phyloP scores from a whole-genome alignment of 2,888 invertebrate species.

The Sclerodermus sp. region DNA sequence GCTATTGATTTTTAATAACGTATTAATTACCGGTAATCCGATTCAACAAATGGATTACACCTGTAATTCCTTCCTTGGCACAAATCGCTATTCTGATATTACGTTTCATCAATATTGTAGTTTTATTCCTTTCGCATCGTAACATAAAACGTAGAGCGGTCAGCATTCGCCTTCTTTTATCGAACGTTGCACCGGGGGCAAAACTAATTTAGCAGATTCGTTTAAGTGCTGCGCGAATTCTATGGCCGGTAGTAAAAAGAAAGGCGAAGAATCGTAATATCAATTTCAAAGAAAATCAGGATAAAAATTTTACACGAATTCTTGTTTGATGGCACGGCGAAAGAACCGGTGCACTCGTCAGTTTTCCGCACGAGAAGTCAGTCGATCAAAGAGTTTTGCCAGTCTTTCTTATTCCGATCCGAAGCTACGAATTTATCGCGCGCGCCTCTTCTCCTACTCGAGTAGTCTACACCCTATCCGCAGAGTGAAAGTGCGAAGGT shows the following conservation, averaged over 20 bases:
- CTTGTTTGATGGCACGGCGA: not conserved
- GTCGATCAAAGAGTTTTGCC: conserved; percentile 20
- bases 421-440: no score
- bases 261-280: conserved; percentile 3
- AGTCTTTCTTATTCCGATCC: conserved; percentile 17
- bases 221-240: no score
- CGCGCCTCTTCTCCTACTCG: no score
- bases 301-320: conserved; percentile 17
- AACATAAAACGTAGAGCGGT: not conserved
- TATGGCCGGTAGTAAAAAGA: not conserved
- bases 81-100: no score
- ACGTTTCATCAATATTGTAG: no score
- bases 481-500: no score
- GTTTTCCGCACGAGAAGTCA: conserved; percentile 12
- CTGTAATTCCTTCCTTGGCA: no score
- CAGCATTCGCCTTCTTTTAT: not conserved
- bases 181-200: not conserved
- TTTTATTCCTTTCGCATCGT: not conserved
- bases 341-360: not conserved
- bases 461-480: no score
- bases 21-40: no score
- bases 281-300: conserved; percentile 22
- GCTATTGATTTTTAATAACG: no score
- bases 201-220: no score
- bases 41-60: no score